A percentile compares a stretch with the other conserved stretches of the same genome.
These are phyloP conservation scores for Poeciliopsis turneri DNA, from an alignment of 2,797 vertebrate genomes.

Conservation along the genomic window DNA sequence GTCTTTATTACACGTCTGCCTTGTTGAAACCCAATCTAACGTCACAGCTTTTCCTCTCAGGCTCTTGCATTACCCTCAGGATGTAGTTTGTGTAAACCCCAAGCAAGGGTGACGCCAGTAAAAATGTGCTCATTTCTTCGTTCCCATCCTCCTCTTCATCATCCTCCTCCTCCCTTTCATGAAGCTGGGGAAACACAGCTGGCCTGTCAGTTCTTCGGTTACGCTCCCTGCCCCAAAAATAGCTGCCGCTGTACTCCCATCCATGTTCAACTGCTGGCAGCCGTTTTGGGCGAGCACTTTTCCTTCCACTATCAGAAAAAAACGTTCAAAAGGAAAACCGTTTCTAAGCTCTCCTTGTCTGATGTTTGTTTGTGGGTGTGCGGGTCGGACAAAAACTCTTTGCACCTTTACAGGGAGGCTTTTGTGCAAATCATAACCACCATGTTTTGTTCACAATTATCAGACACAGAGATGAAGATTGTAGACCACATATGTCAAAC, in stretches of 20 bases:
- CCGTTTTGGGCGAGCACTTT: conserved; percentile 52
- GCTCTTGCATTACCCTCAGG: conserved; percentile 26
- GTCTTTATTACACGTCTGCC: conserved; percentile 1
- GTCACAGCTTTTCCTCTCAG: conserved; percentile 30
- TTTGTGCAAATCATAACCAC: conserved; percentile 53
- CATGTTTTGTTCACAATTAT: conserved; percentile 46
- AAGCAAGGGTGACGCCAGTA: conserved; percentile 40
- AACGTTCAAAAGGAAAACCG: background rate
- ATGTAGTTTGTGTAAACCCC: conserved; percentile 47
- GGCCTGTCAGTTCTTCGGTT: conserved; percentile 65
- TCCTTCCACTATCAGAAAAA: conserved; percentile 21
- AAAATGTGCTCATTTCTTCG: conserved; percentile 33
- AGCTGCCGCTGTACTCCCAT: conserved; percentile 39
- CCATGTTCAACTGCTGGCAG: conserved; percentile 49
- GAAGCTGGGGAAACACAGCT: conserved; percentile 74
- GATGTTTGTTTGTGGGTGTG: conserved; percentile 64
- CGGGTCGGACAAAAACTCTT: conserved; percentile 49
- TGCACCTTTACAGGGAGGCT: conserved; percentile 47
- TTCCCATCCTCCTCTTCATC: conserved; percentile 44
- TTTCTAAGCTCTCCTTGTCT: conserved; percentile 39
- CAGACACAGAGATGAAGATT: background rate
- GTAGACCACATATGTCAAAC: too few relatives aligned
- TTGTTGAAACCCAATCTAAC: conserved; percentile 21
- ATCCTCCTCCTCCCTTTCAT: conserved; percentile 31
- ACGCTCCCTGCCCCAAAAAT: conserved; percentile 55